Base-by-base conservation (phyloP, 2,113 vertebrate genomes). In the Pterocles burchelli region DNA sequence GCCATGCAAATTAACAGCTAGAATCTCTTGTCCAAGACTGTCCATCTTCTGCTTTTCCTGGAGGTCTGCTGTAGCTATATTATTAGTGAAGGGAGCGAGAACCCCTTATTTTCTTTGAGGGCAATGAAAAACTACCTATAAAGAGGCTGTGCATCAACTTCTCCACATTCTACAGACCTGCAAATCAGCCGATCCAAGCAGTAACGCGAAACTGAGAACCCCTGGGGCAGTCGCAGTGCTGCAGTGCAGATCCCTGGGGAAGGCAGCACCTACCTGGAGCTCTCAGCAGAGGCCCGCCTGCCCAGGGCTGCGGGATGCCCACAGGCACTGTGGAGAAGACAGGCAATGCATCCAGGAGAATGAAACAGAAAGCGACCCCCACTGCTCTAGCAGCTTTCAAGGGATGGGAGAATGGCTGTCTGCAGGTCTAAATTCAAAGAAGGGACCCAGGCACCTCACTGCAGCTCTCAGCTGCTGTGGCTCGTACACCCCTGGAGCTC, bases 361-460 rank as follows among this genome's bases (percentile, higher is more conserved):
- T 0, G 0, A 57, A 81, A 36, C 6, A 55, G 36, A 77, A 22
- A 70, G 25, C 16, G 4, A 1, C 13, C 4, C 20, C 8, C 10
- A 13, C 18, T 38, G 29, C 51, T 78, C 36, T 4, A 57, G 58
- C n/a, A 80, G 49, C 63, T 80, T 4, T 0, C 58, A 77, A n/a
- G 8, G 43, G 46, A 70, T 25, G 14, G n/a, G 29, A 43, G 7
- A 16, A 49, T 2, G 1, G 43, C 20, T 84, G 6, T 8, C 17
- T 22, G 20, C 43, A 59, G 33, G 17, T 46, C n/a, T 41, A 24
- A 54, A 43, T 5, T 41, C 13, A 15, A 34, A 26, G 24, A 48
- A 70, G 66, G 17, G 46, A 28, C 24, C 17, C 34, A 62, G 26
- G 26, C 51, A 52, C 8, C 15, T 31, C 1, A 0, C 24, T 76